A percentile compares a stretch with the other conserved stretches of the same genome.
phyloP scores from a whole-genome alignment of 2,888 invertebrate genomes.

The Neria commutata region DNA sequence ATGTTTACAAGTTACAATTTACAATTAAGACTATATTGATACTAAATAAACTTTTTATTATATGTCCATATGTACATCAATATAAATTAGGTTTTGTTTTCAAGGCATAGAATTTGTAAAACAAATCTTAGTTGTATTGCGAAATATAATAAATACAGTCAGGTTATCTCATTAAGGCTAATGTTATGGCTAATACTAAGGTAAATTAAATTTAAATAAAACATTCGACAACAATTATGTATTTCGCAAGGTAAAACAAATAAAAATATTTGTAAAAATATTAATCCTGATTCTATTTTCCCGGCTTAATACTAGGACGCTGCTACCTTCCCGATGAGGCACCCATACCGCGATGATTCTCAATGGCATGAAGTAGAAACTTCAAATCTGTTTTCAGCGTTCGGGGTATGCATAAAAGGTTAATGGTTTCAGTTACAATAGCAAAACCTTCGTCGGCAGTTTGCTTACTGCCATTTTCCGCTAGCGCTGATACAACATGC shows the following conservation, averaged over 20 bases:
- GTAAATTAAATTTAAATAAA: background rate
- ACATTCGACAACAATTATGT: background rate
- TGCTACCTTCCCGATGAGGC: background rate
- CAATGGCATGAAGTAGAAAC: conserved; percentile 34
- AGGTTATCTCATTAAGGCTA: background rate
- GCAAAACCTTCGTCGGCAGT: background rate
- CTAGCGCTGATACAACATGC: background rate
- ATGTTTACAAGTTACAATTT: no score
- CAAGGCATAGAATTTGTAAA: no score
- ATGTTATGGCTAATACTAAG: background rate
- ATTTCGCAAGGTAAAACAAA: conserved; percentile 5
- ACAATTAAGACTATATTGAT: no score
- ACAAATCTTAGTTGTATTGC: no score
- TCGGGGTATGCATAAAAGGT: conserved; percentile 37
- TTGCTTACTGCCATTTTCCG: background rate
- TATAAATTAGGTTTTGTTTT: no score
- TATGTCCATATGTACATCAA: no score
- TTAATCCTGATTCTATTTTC: background rate
- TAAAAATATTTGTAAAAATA: conserved; percentile 12
- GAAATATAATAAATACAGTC: no score
- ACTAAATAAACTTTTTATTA: no score
- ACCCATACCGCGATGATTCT: conserved; percentile 34
- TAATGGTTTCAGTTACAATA: conserved; percentile 14
- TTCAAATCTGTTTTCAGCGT: conserved; percentile 46
- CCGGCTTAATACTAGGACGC: background rate